Base-by-base conservation (phyloP, 1,140 invertebrate genomes). In the Geopemphigus sp. region DNA sequence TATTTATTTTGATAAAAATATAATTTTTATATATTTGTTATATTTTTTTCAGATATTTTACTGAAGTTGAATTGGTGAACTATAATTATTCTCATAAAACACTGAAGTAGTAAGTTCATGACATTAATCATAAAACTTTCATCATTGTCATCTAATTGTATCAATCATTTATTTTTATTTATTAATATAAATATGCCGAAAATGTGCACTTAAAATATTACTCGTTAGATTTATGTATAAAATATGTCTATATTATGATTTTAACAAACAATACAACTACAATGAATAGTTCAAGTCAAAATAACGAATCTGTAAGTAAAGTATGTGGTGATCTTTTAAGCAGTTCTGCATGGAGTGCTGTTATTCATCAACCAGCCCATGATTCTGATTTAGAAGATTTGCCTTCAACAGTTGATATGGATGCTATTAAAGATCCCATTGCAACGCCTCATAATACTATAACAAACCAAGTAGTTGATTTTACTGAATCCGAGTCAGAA, bases 341-440 rank as follows among this genome's bases (percentile, higher is more conserved):
- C n/a, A 84, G 83, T 82, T 84, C 84, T 68, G 84, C 85, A 15
- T 85, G 85, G 85, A 85, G 84, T 83, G 84, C 84, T 39, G 84
- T 85, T 59, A 85, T 85, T 63, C 85, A 85, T 81, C 83, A 82
- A 68, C 85, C 85, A 50, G 84, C 84, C 64, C 85, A 86, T 74
- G 85, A 86, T 80, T 86, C 85, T 19, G 86, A 87, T 78, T 85
- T 85, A 32, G 84, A 85, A 76, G 85, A 87, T 32, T 82, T 87
- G 24, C 86, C 86, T 19, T 86, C 86, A 15, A 87, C 86, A 19
- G 86, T 87, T 17, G 86, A 87, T 74, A 87, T 87, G 81, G 85
- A 87, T 83, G 86, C 86, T 64, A 87, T 87, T 78, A 84, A 86
- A 82, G 86, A 86, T 82, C 74, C 74, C 45, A 78, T 63, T 24